phyloP scores from a whole-genome alignment of 2,113 vertebrate genomes.

The Sinocyclocheilus anshuiensis region DNA sequence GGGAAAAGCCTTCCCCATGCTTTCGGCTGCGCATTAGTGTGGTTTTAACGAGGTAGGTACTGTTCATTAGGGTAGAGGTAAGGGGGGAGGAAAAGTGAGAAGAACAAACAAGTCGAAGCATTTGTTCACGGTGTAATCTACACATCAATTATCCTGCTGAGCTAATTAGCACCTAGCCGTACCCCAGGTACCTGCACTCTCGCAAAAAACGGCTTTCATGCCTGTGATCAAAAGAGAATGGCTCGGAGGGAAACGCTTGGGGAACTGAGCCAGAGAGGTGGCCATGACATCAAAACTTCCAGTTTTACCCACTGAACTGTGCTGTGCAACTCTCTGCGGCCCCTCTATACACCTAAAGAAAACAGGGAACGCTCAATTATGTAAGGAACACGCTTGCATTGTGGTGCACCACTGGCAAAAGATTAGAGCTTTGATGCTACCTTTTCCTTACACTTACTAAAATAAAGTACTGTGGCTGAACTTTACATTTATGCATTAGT shows the following conservation, averaged over 20 bases:
- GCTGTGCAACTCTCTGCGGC: conserved; percentile 49
- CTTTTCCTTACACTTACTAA: background rate
- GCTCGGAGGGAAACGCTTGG: conserved; percentile 78
- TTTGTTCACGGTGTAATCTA: conserved; percentile 99
- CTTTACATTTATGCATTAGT: background rate
- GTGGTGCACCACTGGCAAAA: conserved; percentile 38
- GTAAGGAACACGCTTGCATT: conserved; percentile 55
- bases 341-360: conserved; percentile 49
- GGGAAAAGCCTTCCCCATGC: conserved; percentile 66
- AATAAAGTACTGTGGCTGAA: background rate
- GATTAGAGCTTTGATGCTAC: conserved; percentile 27
- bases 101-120: conserved; percentile 99
- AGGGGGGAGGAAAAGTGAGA: conserved; percentile 84
- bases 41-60: conserved; percentile 87
- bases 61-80: conserved; percentile 87
- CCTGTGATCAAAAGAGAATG: conserved; percentile 87
- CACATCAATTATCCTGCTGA: conserved; percentile 99
- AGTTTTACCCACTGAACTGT: conserved; percentile 71
- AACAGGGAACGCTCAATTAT: conserved; percentile 66
- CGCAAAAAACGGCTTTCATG: conserved; percentile 93
- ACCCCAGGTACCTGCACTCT: conserved; percentile 97
- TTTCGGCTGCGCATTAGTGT: conserved; percentile 71
- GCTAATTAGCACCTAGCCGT: conserved; percentile 99
- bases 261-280: conserved; percentile 82
- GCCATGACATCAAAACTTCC: conserved; percentile 81